phyloP scores from a whole-genome alignment of 2,888 invertebrate genomes.

The Eristalis tenax region DNA sequence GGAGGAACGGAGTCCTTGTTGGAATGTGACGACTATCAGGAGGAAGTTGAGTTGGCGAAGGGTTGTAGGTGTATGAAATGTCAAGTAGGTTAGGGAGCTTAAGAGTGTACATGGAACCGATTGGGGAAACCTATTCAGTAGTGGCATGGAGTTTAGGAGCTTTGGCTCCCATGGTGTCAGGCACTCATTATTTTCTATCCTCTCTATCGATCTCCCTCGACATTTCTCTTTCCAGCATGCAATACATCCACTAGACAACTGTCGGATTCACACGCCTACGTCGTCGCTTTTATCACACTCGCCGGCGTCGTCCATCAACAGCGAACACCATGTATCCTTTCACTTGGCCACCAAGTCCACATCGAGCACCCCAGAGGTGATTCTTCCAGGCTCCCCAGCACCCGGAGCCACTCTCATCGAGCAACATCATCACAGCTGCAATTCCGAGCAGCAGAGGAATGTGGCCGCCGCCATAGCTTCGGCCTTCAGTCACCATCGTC shows the following conservation, averaged over 20 bases:
- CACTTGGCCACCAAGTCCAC: slow-evolving; percentile 48
- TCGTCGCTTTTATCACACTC: slow-evolving; percentile 56
- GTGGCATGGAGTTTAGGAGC: no score
- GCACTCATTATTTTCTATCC: no score
- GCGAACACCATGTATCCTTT: slow-evolving; percentile 54
- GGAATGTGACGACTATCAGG: background rate
- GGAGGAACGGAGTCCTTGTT: background rate
- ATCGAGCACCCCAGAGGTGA: slow-evolving; percentile 57
- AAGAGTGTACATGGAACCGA: no score
- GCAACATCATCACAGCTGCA: slow-evolving; percentile 20
- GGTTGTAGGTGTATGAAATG: no score
- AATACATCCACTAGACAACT: slow-evolving; percentile 16
- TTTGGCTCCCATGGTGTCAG: no score
- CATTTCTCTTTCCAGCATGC: background rate
- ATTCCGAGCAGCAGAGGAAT: slow-evolving; percentile 55
- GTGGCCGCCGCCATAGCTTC: slow-evolving; percentile 56
- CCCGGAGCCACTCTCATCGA: slow-evolving; percentile 26
- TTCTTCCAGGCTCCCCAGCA: slow-evolving; percentile 40
- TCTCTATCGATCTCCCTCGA: background rate
- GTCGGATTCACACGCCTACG: slow-evolving; percentile 51
- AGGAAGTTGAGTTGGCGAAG: no score
- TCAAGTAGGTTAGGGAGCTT: no score
- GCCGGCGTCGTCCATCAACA: slow-evolving; percentile 57
- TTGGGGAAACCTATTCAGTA: no score
- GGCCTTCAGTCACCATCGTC: slow-evolving; percentile 50